phyloP scores from a whole-genome alignment of 2,888 invertebrate genomes.

The Melanotus villosus region DNA sequence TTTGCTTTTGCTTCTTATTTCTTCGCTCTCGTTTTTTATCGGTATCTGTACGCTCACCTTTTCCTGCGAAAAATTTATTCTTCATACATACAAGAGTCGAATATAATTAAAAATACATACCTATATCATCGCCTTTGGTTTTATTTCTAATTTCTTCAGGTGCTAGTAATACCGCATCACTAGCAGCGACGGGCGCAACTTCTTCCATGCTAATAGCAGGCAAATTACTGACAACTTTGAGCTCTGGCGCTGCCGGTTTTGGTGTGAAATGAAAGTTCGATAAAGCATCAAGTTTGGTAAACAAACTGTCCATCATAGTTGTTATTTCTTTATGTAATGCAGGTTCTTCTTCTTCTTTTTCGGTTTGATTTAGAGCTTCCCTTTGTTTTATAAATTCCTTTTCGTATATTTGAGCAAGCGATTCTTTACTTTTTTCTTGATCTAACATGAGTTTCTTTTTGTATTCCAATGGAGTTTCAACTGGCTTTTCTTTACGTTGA shows the following conservation, averaged over 20 bases:
- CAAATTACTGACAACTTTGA: constrained; percentile 91
- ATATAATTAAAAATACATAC: too few species aligned
- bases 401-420: constrained; percentile 95
- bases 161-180: constrained; percentile 87
- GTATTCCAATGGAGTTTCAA: constrained; percentile 85
- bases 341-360: constrained; percentile 76
- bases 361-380: constrained; percentile 71
- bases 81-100: background rate
- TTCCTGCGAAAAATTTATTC: constrained; percentile 64
- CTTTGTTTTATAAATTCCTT: constrained; percentile 83
- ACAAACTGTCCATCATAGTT: constrained; percentile 81
- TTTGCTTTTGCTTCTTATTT: constrained; percentile 88
- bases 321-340: constrained; percentile 85
- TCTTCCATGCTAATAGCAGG: constrained; percentile 96
- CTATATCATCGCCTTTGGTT: constrained; percentile 71
- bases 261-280: constrained; percentile 97
- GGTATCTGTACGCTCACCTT: constrained; percentile 85
- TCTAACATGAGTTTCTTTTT: constrained; percentile 91
- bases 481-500: constrained; percentile 86
- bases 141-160: constrained; percentile 89
- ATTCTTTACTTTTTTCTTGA: constrained; percentile 94
- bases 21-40: constrained; percentile 93
- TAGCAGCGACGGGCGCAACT: constrained; percentile 91
- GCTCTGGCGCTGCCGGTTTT: constrained; percentile 85
- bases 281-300: constrained; percentile 90